Base-by-base conservation (phyloP, 2,888 invertebrate genomes). In the Girardia tigrina region DNA sequence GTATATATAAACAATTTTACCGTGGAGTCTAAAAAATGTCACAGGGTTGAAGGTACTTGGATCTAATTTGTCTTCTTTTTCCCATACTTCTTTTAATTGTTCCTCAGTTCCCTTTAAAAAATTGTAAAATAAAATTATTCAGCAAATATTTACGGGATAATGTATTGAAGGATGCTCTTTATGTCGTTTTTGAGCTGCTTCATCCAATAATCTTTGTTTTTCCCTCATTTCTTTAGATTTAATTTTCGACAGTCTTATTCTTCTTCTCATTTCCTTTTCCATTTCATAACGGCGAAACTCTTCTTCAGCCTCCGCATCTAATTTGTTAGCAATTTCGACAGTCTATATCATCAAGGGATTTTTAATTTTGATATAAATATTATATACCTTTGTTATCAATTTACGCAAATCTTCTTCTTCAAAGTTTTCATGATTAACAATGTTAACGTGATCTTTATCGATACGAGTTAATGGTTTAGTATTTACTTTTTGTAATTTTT, bases 11-110 rank as follows among this genome's bases (percentile, higher is more conserved):
- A 29, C n/a, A 71, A 29, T 42, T 86, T 86, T 86, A 90, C 92
- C 97, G 84, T 98, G 97, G 82, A 94, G 87, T 85, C 90, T 89
- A 87, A 98, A 98, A 87, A 98, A 98, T 1, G 90, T 90, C 86
- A 89, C 90, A 14, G 95, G 94, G 85, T 98, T 89, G 85, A 97
- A 98, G 80, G 91, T 90, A 81, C 91, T 90, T 77, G 88, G 87
- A 75, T 90, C 90, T 90, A 94, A 90, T 82, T 94, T 91, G 85
- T 98, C 97, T 82, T 91, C 90, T 78, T 88, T 90, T 78, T 87
- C 86, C 97, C 97, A 97, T 0, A 97, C 95, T 85, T 98, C 94
- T 85, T 97, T 93, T 72, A 95, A 86, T 84, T 98, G 97, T 79
- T 91, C 91, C 83, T 92, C 91, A 82, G 93, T 94, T 75, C 94